A percentile compares a stretch with the other conserved stretches of the same genome.
These are phyloP conservation scores for Pseudorhiza aurosa DNA, from an alignment of 30 jellyfish, hydroid and myxozoan genomes.

Conservation along the genomic window DNA sequence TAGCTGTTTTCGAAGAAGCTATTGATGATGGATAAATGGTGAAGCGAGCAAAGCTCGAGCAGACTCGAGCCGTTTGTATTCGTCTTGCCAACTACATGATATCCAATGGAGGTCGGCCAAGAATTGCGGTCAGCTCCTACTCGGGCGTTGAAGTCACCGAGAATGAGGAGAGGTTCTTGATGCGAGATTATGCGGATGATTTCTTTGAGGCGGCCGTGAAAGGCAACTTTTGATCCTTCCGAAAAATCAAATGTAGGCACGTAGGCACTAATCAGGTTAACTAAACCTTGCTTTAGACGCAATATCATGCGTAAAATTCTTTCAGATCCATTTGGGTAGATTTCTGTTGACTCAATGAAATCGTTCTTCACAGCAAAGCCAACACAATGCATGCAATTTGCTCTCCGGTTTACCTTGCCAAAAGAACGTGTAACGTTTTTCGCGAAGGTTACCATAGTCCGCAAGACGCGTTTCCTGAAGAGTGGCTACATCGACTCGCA, in stretches of 20 bases:
- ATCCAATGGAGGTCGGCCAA: slow-evolving; percentile 52
- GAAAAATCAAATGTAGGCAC: slow-evolving; percentile 36
- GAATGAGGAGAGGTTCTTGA: slow-evolving; percentile 10
- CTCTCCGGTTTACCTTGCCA: slow-evolving; percentile 13
- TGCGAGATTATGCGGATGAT: slow-evolving; percentile 2
- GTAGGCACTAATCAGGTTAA: slow-evolving; percentile 15
- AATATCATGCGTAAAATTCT: neutral
- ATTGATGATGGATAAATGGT: slow-evolving; percentile 36
- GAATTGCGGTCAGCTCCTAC: slow-evolving; percentile 45
- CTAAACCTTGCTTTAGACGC: slow-evolving; percentile 1
- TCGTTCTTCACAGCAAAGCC: slow-evolving; percentile 51
- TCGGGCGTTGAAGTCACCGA: slow-evolving; percentile 65
- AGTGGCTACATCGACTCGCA: slow-evolving; percentile 13
- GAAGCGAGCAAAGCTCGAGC: slow-evolving; percentile 24
- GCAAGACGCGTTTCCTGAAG: slow-evolving; percentile 48
- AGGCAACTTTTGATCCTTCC: slow-evolving; percentile 35
- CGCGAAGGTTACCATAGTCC: neutral
- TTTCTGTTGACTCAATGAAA: neutral
- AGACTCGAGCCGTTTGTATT: slow-evolving; percentile 48
- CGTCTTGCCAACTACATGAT: slow-evolving; percentile 35
- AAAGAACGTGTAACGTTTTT: slow-evolving; percentile 35
- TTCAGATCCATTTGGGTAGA: no score
- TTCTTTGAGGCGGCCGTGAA: slow-evolving; percentile 10
- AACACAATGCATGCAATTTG: slow-evolving; percentile 17
- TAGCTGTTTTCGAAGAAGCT: slow-evolving; percentile 38